These are phyloP conservation scores for Turnix velox DNA, from an alignment of 2,113 vertebrate species.

Conservation along the genomic window DNA sequence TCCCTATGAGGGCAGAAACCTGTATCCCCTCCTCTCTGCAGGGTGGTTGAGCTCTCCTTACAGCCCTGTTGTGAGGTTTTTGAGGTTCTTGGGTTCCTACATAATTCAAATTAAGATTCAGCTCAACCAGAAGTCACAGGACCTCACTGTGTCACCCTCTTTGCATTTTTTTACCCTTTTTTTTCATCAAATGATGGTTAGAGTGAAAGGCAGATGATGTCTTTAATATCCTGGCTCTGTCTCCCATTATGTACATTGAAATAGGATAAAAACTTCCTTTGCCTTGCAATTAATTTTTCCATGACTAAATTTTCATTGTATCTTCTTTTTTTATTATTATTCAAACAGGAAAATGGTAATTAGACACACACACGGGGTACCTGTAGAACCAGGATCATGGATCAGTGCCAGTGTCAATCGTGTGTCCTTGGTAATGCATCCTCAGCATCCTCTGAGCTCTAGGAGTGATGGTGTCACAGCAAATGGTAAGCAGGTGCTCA, in stretches of 20 bases:
- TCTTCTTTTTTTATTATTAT: background rate
- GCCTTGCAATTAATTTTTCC: background rate
- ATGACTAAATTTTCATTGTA: background rate
- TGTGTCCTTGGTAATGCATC: background rate
- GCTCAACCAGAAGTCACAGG: accelerated
- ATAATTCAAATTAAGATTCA: background rate
- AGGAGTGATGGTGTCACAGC: background rate
- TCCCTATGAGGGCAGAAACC: background rate
- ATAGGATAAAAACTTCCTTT: background rate
- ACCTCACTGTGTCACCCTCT: background rate
- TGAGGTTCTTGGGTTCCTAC: background rate
- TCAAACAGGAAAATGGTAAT: background rate
- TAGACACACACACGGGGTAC: background rate
- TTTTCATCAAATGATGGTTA: background rate
- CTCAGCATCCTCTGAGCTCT: background rate
- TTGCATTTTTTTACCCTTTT: background rate
- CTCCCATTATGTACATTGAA: accelerated
- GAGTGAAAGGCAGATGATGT: background rate
- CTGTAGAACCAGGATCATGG: background rate
- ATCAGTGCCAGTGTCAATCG: background rate
- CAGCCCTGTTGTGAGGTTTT: too few species aligned
- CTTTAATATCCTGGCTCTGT: background rate
- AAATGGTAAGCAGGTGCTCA: background rate
- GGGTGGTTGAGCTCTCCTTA: background rate
- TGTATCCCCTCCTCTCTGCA: background rate